These are phyloP conservation scores for Calliopum simillimum DNA, from an alignment of 2,888 invertebrate genomes.

Conservation along the genomic window DNA sequence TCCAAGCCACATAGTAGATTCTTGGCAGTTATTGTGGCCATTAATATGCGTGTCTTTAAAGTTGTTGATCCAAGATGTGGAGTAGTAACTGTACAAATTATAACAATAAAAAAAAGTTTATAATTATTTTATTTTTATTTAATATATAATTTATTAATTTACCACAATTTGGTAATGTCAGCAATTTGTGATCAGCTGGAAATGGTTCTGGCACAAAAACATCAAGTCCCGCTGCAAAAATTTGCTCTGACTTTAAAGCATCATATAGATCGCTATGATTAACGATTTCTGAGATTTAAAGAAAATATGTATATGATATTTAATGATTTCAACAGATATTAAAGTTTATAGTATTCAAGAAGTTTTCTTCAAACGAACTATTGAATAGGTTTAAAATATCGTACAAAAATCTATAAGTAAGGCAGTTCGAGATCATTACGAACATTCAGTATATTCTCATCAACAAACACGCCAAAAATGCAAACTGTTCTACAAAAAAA, in stretches of 20 bases:
- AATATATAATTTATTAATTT: slow-evolving; percentile 35
- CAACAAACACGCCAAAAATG: no score
- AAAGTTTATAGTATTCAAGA: slow-evolving; percentile 22
- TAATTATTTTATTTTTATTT: no score
- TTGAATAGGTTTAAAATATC: no score
- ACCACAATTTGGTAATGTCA: slow-evolving; percentile 86
- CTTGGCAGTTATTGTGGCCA: slow-evolving; percentile 81
- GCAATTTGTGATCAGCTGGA: slow-evolving; percentile 81
- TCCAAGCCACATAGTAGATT: slow-evolving; percentile 82
- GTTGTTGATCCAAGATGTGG: slow-evolving; percentile 94
- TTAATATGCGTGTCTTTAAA: slow-evolving; percentile 77
- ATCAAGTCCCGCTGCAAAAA: slow-evolving; percentile 91
- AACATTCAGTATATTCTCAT: no score
- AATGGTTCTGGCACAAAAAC: slow-evolving; percentile 94
- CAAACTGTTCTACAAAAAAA: no score
- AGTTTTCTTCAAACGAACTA: no score
- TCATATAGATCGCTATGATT: slow-evolving; percentile 84
- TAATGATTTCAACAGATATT: not conserved
- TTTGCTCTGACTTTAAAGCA: slow-evolving; percentile 79
- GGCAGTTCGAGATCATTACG: no score
- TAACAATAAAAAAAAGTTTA: no score
- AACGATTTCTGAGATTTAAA: slow-evolving; percentile 70
- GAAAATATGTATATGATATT: slow-evolving; percentile 6
- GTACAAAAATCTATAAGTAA: no score
- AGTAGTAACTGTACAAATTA: slow-evolving; percentile 74